phyloP scores from a whole-genome alignment of 2,113 vertebrate species.

The Callopanchax toddi region DNA sequence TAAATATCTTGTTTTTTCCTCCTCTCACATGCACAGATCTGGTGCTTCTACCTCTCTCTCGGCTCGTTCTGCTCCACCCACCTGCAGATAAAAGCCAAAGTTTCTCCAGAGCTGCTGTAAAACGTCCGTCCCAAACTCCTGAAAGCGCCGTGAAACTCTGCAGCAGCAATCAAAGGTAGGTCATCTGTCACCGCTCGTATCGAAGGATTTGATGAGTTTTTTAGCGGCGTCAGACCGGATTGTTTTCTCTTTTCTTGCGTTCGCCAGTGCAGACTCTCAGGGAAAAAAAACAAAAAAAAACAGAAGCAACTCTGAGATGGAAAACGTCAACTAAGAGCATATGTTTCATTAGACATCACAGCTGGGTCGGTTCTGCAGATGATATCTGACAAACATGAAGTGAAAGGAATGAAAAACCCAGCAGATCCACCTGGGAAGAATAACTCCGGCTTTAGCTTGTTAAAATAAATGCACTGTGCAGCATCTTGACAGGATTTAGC shows the following conservation, averaged over 20 bases:
- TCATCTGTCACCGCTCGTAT: slow-evolving; percentile 24
- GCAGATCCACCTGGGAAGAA: slow-evolving; percentile 56
- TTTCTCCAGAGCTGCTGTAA: slow-evolving; percentile 83
- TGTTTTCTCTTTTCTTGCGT: not conserved
- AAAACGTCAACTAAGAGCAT: slow-evolving; percentile 6
- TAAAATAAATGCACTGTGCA: slow-evolving; percentile 49
- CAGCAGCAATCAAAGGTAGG: slow-evolving; percentile 85
- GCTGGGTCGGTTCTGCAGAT: slow-evolving; percentile 20
- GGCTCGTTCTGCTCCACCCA: slow-evolving; percentile 85
- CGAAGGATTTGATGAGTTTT: not conserved
- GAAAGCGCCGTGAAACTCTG: slow-evolving; percentile 75
- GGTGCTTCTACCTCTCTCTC: slow-evolving; percentile 13
- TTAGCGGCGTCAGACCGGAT: not conserved
- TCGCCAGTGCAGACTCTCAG: not conserved
- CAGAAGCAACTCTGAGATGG: not conserved
- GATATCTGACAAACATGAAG: slow-evolving; percentile 16
- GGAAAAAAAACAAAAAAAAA: not conserved
- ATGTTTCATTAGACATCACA: slow-evolving; percentile 26
- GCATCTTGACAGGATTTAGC: slow-evolving; percentile 53
- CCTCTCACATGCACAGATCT: slow-evolving; percentile 44
- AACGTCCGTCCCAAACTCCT: slow-evolving; percentile 80
- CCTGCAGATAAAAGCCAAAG: slow-evolving; percentile 95
- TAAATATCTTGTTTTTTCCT: slow-evolving; percentile 32
- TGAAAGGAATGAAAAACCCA: slow-evolving; percentile 24
- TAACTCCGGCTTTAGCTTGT: slow-evolving; percentile 49